Evolutionary conservation across 2,888 invertebrate genomes (phyloP), one percentile per base, ranked within the genome.

Genomic region (Dasypolia templi): DNA sequence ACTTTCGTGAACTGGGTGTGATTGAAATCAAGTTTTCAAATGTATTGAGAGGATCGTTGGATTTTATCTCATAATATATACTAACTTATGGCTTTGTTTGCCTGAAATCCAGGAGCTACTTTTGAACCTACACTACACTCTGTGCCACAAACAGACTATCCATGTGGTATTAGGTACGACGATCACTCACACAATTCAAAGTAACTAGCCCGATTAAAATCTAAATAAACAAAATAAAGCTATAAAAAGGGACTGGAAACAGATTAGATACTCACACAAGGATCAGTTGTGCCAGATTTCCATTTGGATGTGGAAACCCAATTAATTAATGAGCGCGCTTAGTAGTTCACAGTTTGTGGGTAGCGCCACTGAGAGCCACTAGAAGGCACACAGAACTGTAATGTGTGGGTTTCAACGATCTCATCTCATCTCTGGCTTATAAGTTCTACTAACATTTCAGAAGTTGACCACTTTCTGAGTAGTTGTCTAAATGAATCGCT

Each of bases 261-360:
- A 62, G 63, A 79, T 82, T 83, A 82, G 32, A 39, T 32, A 67
- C 67, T 63, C 72, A 75, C 78, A 76, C 79, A 58, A 17, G 51
- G 44, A 39, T 32, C 35, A 39, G 49, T 6, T 61, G 70, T 58
- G 62, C 67, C 63, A 65, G 83, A 83, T 81, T 71, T 79, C 64
- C 80, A 83, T 83, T 83, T 65, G 83, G 67, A 75, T 83, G 64
- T 79, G 71, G 75, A 71, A 81, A 79, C 67, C 83, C 75, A 75
- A 83, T 83, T 81, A 81, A 81, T 81, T 81, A 81, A 81, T 81
- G 80, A 81, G 64, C 35, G 56, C 53, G 70, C 80, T 81, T 79
- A 79, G 80, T 79, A 83, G 75, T 79, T 83, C 49, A 55, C 70
- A 68, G 81, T 83, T 71, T 79, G 81, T 71, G 80, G 75, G 83